Base-by-base conservation (phyloP, 2,797 vertebrate genomes). In the Kryptopterus vitreolus region DNA sequence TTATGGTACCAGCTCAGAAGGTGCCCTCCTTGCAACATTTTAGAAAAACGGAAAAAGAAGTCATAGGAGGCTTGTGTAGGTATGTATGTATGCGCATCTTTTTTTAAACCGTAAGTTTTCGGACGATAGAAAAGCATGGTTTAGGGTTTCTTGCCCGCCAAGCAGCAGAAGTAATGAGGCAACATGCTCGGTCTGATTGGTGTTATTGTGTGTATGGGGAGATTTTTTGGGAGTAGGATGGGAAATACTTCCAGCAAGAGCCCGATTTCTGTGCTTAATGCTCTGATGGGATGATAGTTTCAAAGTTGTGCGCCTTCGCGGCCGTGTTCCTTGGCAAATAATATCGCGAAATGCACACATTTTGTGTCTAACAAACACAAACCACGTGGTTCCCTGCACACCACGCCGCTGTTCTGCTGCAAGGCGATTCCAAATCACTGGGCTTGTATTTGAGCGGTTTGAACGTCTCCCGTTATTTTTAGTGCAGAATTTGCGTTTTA, bases 1-100 rank as follows among this genome's bases (percentile, higher is more conserved):
- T 98, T 94, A 95, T 98, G 96, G 96, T 98, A 89, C 96, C 96
- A 92, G 93, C 96, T 92, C 96, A 96, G 94, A 98, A 98, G 96
- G 95, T 97, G 93, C 94, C 95, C 88, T 95, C 96, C 86, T 94
- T 97, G 93, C 96, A 97, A 94, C 96, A 97, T 93, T 98, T 98
- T 93, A 96, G 97, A 91, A 98, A 98, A 94, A 96, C 95, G 92
- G 97, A 98, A 92, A 97, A 98, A 93, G 97, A 98, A 93, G 97
- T 98, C 87, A 98, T 98, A 84, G 97, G 97, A 84, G 97, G 97
- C 88, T 95, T 98, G 82, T 98, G 97, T 91, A 98, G 96, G 97
- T 98, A 93, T 89, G 96, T 98, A 93, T 89, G 96, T 94, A 91
- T 89, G 79, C 86, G 63, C 83, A 52, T 55, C 79, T n/a, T 31